Conservation (phyloP, 2,113 vertebrate species). For the Poecile atricapillus region DNA sequence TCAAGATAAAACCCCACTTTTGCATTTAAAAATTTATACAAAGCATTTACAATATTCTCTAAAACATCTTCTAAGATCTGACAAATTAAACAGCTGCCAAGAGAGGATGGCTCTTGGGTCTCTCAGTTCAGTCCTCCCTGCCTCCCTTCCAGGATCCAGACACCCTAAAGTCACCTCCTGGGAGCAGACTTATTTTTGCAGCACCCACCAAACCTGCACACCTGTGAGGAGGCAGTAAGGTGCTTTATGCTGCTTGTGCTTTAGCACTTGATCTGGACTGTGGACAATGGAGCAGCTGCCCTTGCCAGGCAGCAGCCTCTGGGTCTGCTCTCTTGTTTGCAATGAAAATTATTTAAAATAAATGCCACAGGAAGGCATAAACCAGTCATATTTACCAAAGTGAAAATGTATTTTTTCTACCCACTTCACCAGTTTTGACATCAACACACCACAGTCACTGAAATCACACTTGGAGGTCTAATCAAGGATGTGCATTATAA, state of each 20-base stretch:
- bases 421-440: neutral
- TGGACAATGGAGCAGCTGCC: neutral
- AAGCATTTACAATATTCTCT: neutral
- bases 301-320: neutral
- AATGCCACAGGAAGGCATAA: neutral
- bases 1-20: neutral
- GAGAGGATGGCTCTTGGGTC: neutral
- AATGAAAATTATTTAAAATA: neutral
- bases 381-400: neutral
- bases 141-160: neutral
- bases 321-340: neutral
- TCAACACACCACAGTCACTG: neutral
- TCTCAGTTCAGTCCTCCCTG: neutral
- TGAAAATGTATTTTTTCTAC: neutral
- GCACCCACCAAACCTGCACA: neutral
- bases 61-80: neutral
- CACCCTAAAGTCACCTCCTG: neutral
- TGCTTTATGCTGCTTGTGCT: neutral
- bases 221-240: neutral
- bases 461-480: neutral
- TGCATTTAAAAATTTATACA: neutral
- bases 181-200: neutral
- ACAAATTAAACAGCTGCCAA: neutral
- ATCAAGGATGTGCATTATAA: neutral
- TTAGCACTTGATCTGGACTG: neutral